Conservation (phyloP, 1,140 invertebrate species). For the Microvelia longipes region DNA sequence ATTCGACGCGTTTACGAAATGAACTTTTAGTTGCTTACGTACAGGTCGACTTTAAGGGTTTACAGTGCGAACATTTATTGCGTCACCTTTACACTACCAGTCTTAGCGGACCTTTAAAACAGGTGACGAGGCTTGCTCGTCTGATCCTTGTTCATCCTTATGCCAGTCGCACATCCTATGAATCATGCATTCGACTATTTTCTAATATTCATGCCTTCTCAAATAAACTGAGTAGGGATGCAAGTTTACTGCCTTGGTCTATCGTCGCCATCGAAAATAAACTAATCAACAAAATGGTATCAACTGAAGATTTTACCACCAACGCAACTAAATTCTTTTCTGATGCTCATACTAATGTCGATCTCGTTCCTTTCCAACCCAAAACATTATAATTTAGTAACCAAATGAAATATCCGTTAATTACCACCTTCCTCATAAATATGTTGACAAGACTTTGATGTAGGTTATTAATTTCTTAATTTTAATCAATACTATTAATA, state of each 20-base stretch:
- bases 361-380: neutral
- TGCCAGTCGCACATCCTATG: neutral
- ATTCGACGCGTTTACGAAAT: neutral
- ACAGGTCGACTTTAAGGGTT: neutral
- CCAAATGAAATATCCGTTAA: too few relatives aligned
- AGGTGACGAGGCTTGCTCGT: neutral
- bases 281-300: neutral
- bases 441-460: too few relatives aligned
- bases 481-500: too few relatives aligned
- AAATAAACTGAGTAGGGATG: neutral
- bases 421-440: too few relatives aligned
- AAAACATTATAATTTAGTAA: neutral
- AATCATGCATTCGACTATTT: neutral
- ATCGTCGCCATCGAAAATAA: neutral
- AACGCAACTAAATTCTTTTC: neutral
- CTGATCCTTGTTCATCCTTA: neutral
- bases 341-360: neutral
- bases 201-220: neutral
- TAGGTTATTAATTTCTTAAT: too few relatives aligned
- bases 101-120: neutral
- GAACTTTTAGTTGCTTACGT: neutral
- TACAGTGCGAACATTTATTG: neutral
- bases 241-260: neutral
- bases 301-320: neutral
- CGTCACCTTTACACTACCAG: neutral